These are phyloP conservation scores for Watsonalla cultraria DNA, from an alignment of 2,888 invertebrate species.

Conservation along the genomic window DNA sequence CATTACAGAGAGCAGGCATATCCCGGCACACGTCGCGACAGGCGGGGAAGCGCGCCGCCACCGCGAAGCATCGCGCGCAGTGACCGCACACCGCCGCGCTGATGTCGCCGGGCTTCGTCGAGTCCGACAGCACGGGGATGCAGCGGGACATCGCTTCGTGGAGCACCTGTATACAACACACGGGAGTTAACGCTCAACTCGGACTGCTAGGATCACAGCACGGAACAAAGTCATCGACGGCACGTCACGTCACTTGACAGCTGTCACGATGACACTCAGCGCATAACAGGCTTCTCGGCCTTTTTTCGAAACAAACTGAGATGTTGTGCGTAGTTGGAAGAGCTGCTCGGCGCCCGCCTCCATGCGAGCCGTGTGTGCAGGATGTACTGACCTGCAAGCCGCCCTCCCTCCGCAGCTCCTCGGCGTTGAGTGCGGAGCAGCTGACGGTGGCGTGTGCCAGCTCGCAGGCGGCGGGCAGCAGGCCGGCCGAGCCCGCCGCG, in stretches of 20 bases:
- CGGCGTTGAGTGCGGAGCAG: conserved; percentile 98
- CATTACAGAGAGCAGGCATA: conserved; percentile 91
- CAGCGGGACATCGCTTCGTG: conserved; percentile 96
- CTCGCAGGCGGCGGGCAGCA: conserved; percentile 95
- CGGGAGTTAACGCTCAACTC: too few relatives aligned
- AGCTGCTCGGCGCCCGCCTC: conserved; percentile 96
- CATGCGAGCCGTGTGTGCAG: conserved; percentile 83
- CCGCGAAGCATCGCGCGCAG: conserved; percentile 95
- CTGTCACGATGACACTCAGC: too few relatives aligned
- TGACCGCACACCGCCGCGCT: conserved; percentile 95
- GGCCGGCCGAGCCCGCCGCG: conserved; percentile 61
- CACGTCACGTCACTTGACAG: too few relatives aligned
- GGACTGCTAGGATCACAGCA: too few relatives aligned
- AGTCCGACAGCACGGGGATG: conserved; percentile 91
- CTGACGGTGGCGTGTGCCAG: conserved; percentile 97
- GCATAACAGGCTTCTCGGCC: too few relatives aligned
- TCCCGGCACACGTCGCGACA: conserved; percentile 93
- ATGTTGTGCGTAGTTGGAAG: too few relatives aligned
- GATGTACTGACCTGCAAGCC: conserved; percentile 85
- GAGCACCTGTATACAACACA: conserved; percentile 74
- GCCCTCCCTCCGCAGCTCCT: conserved; percentile 95
- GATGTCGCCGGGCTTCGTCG: conserved; percentile 87
- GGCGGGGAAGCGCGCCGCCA: conserved; percentile 94
- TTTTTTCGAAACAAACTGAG: not conserved
- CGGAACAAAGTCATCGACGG: too few relatives aligned